phyloP scores from a whole-genome alignment of 2,113 vertebrate genomes.

The Trogon melanurus region DNA sequence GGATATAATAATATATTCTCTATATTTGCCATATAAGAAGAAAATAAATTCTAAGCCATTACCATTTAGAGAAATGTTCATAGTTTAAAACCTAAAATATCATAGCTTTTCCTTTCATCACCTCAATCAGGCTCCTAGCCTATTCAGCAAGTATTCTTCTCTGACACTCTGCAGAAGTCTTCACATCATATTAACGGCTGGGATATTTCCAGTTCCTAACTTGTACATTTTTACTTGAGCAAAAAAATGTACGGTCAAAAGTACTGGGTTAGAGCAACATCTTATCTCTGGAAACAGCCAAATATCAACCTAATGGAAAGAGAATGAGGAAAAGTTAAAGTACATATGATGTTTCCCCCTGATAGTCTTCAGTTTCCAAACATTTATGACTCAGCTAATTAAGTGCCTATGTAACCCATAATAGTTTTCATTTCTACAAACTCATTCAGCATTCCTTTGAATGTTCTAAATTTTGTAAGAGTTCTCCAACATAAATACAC shows the following conservation, averaged over 20 bases:
- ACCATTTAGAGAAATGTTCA: neutral
- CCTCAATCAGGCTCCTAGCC: neutral
- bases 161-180: neutral
- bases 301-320: neutral
- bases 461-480: neutral
- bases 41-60: neutral
- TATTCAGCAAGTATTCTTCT: neutral
- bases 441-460: neutral
- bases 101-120: neutral
- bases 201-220: neutral
- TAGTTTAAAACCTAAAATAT: neutral
- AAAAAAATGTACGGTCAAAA: neutral
- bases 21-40: neutral
- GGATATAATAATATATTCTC: neutral
- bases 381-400: neutral
- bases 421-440: neutral
- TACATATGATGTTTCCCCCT: neutral
- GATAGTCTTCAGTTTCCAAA: neutral
- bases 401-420: neutral
- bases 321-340: neutral
- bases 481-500: neutral
- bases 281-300: neutral
- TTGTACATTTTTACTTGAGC: neutral
- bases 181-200: neutral
- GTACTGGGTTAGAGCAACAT: neutral